These are phyloP conservation scores for Synergus japonicus DNA, from an alignment of 2,888 invertebrate species.

Conservation along the genomic window DNA sequence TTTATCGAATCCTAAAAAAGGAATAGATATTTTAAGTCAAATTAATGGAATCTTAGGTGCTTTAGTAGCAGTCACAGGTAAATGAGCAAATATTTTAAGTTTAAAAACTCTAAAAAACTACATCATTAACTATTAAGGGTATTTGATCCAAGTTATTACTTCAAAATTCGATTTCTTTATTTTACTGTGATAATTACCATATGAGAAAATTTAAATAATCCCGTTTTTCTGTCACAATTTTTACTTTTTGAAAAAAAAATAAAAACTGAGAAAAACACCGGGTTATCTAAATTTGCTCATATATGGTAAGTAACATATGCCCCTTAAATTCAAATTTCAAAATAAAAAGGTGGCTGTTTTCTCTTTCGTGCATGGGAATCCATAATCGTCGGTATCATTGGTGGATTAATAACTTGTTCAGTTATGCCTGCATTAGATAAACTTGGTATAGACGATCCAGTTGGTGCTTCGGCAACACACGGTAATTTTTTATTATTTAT, in stretches of 20 bases:
- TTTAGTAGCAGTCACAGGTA: slow-evolving; percentile 91
- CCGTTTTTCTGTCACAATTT: no score
- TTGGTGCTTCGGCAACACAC: slow-evolving; percentile 94
- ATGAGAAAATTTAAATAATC: no score
- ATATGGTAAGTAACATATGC: no score
- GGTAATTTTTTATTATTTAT: slow-evolving; percentile 77
- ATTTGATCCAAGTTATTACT: no score
- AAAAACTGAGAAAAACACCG: no score
- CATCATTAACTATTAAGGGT: neutral
- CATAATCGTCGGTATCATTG: slow-evolving; percentile 88
- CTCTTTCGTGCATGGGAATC: slow-evolving; percentile 93
- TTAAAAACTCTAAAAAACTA: neutral
- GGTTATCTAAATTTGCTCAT: no score
- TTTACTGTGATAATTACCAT: no score
- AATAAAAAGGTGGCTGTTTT: slow-evolving; percentile 87
- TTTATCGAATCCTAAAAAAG: slow-evolving; percentile 81
- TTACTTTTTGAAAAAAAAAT: no score
- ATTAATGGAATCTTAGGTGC: slow-evolving; percentile 94
- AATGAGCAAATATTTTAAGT: neutral
- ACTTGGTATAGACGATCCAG: slow-evolving; percentile 92
- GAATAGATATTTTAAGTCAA: slow-evolving; percentile 89
- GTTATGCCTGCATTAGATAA: slow-evolving; percentile 88
- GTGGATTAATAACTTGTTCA: slow-evolving; percentile 85
- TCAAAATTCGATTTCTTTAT: no score
- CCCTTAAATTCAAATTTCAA: slow-evolving; percentile 17